Evolutionary conservation across 2,797 vertebrate species (phyloP), one percentile per base, ranked within the genome.

Genomic region (Rhynchonycteris naso): DNA sequence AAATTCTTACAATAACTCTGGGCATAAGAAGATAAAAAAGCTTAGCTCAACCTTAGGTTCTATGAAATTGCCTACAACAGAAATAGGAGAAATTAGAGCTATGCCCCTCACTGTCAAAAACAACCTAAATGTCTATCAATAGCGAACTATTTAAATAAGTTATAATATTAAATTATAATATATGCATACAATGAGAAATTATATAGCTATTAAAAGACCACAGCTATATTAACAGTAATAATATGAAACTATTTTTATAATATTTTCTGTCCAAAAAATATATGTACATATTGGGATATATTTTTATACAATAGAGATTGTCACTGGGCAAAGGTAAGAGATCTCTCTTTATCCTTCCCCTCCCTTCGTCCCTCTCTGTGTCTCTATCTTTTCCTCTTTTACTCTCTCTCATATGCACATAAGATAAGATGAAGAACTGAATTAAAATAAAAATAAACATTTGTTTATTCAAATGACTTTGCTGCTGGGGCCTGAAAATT

Each of bases 391-490:
- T 58, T 92, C 35, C 7, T 43, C 22, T 33, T n/a, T 47, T 24
- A 12, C n/a, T 80, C 5, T 43, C 3, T 43, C 8, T 43, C 43
- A 43, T 88, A 5, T 74, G n/a, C 28, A 59, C 12, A 1, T 38
- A 43, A 30, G 30, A 58, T 78, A 16, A 91, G 75, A 38, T 78
- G 92, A 95, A 74, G 35, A 93, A 61, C 8, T 76, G 71, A 69
- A 71, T 56, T 43, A 43, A 43, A 43, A 43, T 43, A 43, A 43
- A 43, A 43, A 43, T 43, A 43, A 43, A 43, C 43, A 50, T 30
- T 81, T 90, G 5, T 90, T 90, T 66, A 85, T 94, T 96, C 28
- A 95, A 88, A 80, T 66, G 54, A 22, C 14, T 75, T 86, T 43
- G 66, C 38, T 90, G 12, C 30, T 38, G 47, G 35, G 74, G 43